Percentiles rank a stretch among this genome's conserved stretches.
These are phyloP conservation scores for Agrochola macilenta DNA, from an alignment of 2,888 invertebrate genomes.

Conservation along the genomic window DNA sequence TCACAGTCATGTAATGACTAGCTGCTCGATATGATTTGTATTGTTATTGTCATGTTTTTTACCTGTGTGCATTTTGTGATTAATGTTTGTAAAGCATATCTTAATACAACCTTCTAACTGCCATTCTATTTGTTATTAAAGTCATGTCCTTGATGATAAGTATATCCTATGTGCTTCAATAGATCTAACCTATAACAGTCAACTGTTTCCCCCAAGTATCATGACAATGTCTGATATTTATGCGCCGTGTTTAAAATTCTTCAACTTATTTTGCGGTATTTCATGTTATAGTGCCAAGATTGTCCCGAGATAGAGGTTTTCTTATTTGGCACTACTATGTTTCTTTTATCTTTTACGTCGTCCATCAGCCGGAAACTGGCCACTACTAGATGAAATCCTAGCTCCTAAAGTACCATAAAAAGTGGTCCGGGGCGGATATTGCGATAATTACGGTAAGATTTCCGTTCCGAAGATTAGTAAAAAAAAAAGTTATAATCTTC, in stretches of 20 bases:
- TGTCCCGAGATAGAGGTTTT: not conserved
- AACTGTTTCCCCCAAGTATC: not conserved
- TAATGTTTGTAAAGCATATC: not conserved
- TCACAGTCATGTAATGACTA: slow-evolving; percentile 49
- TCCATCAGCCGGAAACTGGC: slow-evolving; percentile 9
- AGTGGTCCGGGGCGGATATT: not conserved
- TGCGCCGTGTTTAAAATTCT: not conserved
- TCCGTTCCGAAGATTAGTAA: not conserved
- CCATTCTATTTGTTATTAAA: not conserved
- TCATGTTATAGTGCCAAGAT: not conserved
- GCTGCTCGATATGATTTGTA: slow-evolving; percentile 5
- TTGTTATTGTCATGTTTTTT: slow-evolving; percentile 23
- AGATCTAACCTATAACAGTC: not conserved
- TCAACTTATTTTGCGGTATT: slow-evolving; percentile 1
- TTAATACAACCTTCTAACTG: slow-evolving; percentile 19
- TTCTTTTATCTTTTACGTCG: slow-evolving; percentile 3
- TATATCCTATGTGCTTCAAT: not conserved
- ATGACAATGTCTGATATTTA: not conserved
- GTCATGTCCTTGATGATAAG: not conserved
- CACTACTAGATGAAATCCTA: not conserved
- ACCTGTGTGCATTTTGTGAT: slow-evolving; percentile 11
- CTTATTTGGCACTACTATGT: not conserved
- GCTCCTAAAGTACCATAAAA: not conserved
- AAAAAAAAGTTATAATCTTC: not conserved
- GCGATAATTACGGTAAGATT: not conserved